phyloP scores from a whole-genome alignment of 1,140 invertebrate species.

The Bombus confusus region DNA sequence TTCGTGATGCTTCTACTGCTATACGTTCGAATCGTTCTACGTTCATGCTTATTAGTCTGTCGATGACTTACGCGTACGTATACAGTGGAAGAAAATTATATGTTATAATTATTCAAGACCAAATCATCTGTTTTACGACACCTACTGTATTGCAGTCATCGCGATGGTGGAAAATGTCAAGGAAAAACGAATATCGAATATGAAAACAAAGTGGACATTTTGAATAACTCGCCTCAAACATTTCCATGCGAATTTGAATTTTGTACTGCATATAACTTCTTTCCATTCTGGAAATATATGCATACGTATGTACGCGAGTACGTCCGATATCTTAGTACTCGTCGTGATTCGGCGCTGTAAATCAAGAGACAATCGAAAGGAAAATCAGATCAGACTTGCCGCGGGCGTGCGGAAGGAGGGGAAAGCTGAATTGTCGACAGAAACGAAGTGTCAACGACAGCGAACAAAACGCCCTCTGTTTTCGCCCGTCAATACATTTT shows the following conservation, averaged over 20 bases:
- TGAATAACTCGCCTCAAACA: too few relatives aligned
- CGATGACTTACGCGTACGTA: neutral
- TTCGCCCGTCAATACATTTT: constrained; percentile 31
- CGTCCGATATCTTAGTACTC: neutral
- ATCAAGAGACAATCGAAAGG: constrained; percentile 54
- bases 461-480: constrained; percentile 32
- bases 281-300: neutral
- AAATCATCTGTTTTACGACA: too few relatives aligned
- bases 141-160: too few relatives aligned
- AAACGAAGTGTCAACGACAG: constrained; percentile 46
- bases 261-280: too few relatives aligned
- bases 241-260: too few relatives aligned
- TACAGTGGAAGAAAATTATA: too few relatives aligned
- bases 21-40: neutral
- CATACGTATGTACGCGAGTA: neutral
- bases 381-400: constrained; percentile 49
- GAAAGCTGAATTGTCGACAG: neutral
- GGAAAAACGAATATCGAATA: too few relatives aligned
- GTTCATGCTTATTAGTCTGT: neutral
- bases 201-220: too few relatives aligned
- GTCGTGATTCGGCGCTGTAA: constrained; percentile 2
- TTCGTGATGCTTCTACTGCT: neutral
- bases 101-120: too few relatives aligned
- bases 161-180: too few relatives aligned
- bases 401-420: too few relatives aligned